Percentiles rank a stretch among this genome's conserved stretches.
These are phyloP conservation scores for Philopotamus ludificatus DNA, from an alignment of 1,140 invertebrate genomes.

Conservation along the genomic window DNA sequence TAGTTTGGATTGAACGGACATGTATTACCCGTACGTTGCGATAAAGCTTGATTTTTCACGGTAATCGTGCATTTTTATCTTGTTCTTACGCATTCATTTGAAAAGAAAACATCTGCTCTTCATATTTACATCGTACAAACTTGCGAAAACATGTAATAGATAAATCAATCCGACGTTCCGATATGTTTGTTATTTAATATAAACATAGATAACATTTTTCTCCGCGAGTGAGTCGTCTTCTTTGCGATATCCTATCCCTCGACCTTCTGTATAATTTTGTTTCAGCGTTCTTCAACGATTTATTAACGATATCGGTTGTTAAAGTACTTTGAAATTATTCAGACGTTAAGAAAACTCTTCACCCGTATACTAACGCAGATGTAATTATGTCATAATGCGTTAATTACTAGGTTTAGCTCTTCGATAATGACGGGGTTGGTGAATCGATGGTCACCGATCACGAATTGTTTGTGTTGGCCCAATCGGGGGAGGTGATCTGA, in stretches of 20 bases:
- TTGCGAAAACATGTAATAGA: background rate
- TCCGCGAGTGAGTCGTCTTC: background rate
- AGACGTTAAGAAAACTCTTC: too few relatives aligned
- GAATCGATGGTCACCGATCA: too few relatives aligned
- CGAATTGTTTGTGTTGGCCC: too few relatives aligned
- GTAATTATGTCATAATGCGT: too few relatives aligned
- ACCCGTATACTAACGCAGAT: too few relatives aligned
- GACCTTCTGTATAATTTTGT: too few relatives aligned
- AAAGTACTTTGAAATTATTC: too few relatives aligned
- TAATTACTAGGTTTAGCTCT: too few relatives aligned
- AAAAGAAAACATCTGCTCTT: background rate
- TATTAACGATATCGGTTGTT: too few relatives aligned
- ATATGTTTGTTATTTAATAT: background rate
- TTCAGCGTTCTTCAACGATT: background rate
- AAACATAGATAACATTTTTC: background rate
- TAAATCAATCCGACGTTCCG: background rate
- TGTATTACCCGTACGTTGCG: background rate
- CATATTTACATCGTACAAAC: background rate
- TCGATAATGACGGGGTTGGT: too few relatives aligned
- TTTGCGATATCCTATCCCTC: background rate
- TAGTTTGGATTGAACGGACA: background rate
- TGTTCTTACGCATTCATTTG: background rate
- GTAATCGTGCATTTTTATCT: background rate
- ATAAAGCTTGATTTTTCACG: too few relatives aligned
- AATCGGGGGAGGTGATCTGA: too few relatives aligned